Evolutionary conservation across 2,797 vertebrate genomes (phyloP).

Genomic region (Mallotus villosus): DNA sequence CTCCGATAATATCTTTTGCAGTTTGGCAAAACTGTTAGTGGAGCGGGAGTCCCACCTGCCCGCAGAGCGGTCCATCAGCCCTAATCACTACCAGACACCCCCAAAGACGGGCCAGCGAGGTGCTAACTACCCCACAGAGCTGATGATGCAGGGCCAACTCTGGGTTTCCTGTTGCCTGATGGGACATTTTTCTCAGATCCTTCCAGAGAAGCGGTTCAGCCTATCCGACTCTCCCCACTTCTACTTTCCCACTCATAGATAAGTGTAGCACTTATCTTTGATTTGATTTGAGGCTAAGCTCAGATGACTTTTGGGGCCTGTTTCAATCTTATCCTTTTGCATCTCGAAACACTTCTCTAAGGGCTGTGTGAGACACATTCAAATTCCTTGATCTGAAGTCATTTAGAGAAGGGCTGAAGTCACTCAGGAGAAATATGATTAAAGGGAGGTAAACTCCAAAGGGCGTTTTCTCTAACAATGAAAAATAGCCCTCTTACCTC

Average conservation of each 20-base stretch:
- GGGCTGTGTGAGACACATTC: constrained; percentile 33
- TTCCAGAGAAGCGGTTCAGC: constrained; percentile 25
- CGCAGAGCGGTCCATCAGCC: constrained; percentile 59
- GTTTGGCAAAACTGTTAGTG: constrained; percentile 71
- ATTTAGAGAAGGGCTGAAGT: constrained; percentile 57
- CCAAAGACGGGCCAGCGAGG: constrained; percentile 55
- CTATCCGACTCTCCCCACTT: constrained; percentile 6
- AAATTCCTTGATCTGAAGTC: constrained; percentile 43
- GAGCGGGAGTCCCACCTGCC: constrained; percentile 65
- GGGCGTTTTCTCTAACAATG: constrained; percentile 64
- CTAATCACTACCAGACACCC: constrained; percentile 72
- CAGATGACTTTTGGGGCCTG: constrained; percentile 29
- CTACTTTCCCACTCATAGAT: constrained; percentile 19
- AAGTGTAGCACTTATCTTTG: constrained; percentile 39
- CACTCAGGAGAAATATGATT: constrained; percentile 62
- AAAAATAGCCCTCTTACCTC: constrained; percentile 58
- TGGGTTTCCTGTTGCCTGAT: constrained; percentile 49
- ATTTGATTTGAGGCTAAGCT: not conserved
- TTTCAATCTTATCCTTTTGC: constrained; percentile 25
- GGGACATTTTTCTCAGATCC: constrained; percentile 41
- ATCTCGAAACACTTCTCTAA: constrained; percentile 24
- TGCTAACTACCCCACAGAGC: constrained; percentile 61
- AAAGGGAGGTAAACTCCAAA: constrained; percentile 53
- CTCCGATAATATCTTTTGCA: constrained; percentile 77
- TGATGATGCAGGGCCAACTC: constrained; percentile 19